Conservation (phyloP, 2,113 vertebrate species). For the Dicrurus megarhynchus region DNA sequence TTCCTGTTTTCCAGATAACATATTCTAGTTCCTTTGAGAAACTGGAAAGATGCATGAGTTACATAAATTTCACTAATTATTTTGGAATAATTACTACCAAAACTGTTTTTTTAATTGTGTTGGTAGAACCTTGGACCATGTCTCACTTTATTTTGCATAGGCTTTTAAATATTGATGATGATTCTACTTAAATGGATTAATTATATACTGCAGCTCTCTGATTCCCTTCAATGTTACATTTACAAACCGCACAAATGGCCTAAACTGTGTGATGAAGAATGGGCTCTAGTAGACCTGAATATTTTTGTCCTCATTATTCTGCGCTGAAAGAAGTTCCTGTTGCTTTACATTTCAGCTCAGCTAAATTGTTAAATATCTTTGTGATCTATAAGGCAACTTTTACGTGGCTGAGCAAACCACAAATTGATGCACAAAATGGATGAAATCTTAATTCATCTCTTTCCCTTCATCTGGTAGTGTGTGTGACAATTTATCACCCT, state of each 20-base stretch:
- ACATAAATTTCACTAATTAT: not conserved
- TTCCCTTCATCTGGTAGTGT: not conserved
- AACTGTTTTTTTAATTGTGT: not conserved
- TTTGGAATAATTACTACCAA: constrained; percentile 4
- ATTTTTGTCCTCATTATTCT: constrained; percentile 8
- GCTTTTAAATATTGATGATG: constrained; percentile 42
- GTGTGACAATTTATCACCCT: not conserved
- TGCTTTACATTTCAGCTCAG: not conserved
- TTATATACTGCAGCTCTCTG: constrained; percentile 30
- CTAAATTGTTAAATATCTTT: not conserved
- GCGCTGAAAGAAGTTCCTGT: not conserved
- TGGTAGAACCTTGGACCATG: not conserved
- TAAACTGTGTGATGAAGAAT: constrained; percentile 2
- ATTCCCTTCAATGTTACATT: constrained; percentile 32
- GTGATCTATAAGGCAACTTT: not conserved
- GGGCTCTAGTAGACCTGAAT: not conserved
- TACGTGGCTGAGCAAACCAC: not conserved
- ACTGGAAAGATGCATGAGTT: not conserved
- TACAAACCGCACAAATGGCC: constrained; percentile 49
- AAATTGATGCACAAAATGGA: not conserved
- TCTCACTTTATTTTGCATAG: not conserved
- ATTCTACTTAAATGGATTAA: constrained; percentile 23
- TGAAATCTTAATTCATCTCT: not conserved
- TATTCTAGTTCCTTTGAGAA: not conserved
- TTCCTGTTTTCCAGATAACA: not conserved